Conservation (phyloP, 2,113 vertebrate species). For the Nycticebus coucang region DNA sequence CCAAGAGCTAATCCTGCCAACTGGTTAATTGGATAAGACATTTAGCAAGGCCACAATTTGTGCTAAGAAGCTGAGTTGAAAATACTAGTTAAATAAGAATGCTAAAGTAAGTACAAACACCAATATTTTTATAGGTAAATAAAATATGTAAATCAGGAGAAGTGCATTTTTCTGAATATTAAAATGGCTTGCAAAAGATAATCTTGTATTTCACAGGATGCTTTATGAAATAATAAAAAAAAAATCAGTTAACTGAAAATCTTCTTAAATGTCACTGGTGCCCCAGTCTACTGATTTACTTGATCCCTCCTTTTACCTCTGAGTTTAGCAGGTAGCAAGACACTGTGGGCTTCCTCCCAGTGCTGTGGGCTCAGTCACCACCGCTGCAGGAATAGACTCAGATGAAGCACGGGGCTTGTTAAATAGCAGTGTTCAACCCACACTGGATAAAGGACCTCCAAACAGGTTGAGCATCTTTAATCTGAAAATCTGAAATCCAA, state of each 20-base stretch:
- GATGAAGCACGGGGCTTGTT: not conserved
- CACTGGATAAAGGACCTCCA: not conserved
- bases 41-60: conserved; percentile 22
- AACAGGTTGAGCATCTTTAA: not conserved
- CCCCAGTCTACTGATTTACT: not conserved
- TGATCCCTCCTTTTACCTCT: not conserved
- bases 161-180: not conserved
- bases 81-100: conserved; percentile 22
- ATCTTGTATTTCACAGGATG: not conserved
- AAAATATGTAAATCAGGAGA: not conserved
- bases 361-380: not conserved
- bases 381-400: not conserved
- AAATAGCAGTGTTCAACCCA: not conserved
- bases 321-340: not conserved
- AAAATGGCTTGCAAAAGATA: conserved; percentile 13
- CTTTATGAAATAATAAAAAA: not conserved
- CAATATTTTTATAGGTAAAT: not conserved
- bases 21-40: conserved; percentile 37
- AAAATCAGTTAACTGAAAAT: not conserved
- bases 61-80: conserved; percentile 21
- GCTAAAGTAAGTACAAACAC: not conserved
- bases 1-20: not conserved
- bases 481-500: not conserved
- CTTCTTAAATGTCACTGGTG: not conserved
- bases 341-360: too few species aligned